A percentile compares a stretch with the other conserved stretches of the same genome.
Conservation (phyloP, 2,888 invertebrate species). For the Sinohyriopsis cumingii region DNA sequence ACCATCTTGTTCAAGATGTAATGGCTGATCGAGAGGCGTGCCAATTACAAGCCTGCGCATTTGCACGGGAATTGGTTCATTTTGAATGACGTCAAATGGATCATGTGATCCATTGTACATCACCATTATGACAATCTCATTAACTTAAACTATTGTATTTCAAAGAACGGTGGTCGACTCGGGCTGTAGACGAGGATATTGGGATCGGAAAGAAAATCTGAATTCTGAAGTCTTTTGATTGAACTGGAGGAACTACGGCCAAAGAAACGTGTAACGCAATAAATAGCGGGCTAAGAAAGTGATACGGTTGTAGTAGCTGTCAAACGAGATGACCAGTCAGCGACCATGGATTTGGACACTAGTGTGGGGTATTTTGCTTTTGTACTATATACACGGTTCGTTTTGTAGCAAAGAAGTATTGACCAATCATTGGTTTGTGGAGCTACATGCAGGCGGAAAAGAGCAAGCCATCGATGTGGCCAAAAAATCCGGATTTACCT, state of each 20-base stretch:
- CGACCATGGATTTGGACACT: constrained; percentile 21
- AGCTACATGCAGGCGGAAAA: constrained; percentile 82
- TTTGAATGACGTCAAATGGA: too few relatives aligned
- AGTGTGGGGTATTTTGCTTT: constrained; percentile 9
- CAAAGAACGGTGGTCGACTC: too few relatives aligned
- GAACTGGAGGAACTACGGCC: too few relatives aligned
- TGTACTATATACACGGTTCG: constrained; percentile 11
- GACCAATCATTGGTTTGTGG: constrained; percentile 96
- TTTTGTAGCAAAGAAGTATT: constrained; percentile 79
- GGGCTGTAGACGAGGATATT: background rate
- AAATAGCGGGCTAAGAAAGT: background rate
- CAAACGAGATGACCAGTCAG: constrained; percentile 27
- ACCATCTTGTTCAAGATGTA: background rate
- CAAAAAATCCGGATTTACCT: constrained; percentile 91
- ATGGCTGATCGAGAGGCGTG: background rate
- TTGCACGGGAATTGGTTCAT: too few relatives aligned
- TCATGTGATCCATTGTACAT: too few relatives aligned
- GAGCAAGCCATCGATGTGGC: constrained; percentile 88
- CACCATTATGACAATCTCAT: too few relatives aligned
- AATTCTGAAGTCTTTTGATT: background rate
- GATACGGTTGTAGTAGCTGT: background rate
- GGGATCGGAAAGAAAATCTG: background rate
- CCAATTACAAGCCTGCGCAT: too few relatives aligned
- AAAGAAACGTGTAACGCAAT: too few relatives aligned
- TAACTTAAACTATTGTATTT: too few relatives aligned